Base-by-base conservation (phyloP, 1,140 invertebrate species). In the Tyrophagus putrescentiae region DNA sequence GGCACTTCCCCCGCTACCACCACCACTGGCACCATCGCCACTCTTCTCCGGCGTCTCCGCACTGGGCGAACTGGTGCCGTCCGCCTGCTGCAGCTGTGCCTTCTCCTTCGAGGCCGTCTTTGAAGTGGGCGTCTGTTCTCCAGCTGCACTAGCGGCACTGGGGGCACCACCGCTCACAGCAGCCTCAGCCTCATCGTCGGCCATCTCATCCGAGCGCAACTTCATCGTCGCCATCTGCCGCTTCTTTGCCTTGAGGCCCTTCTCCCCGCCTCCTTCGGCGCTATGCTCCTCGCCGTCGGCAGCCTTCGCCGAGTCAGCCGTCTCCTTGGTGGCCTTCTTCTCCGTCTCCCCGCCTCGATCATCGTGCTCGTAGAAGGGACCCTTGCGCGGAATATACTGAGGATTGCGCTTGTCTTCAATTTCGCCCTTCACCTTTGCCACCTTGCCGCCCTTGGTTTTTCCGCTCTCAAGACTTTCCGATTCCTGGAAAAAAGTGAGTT, bases 281-380 rank as follows among this genome's bases (percentile, higher is more conserved):
- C 13, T 18, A 23, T 7, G 31, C 60, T 58, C 21, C 1, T 42
- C 41, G 18, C 25, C 41, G 25, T 23, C 41, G 25, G 25, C 25
- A 2, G 25, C 41, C 18, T 42, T 42, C n/a, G n/a, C n/a, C 33
- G 1, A 4, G 6, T 42, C 61, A 64, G 31, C 25, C 9, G 39
- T 57, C 62, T 25, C 68, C 66, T 27, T 65, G 65, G 52, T 69
- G 68, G 42, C 62, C 67, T 28, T 57, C 62, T 64, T 68, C 65
- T 25, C 61, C 36, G 59, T 61, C 18, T 54, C 58, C 21, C 6
- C 21, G n/a, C 83, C 86, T 65, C 88, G 74, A 69, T 91, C 87
- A 72, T 96, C 91, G 70, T 97, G 91, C 67, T 97, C 91, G 68
- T 95, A 97, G 72, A 96, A 96, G 3, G 87, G 88, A 18, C 93